Evolutionary conservation across 2,797 vertebrate species (phyloP), one percentile per base, ranked within the genome.

Genomic region (Darevskia mixta): DNA sequence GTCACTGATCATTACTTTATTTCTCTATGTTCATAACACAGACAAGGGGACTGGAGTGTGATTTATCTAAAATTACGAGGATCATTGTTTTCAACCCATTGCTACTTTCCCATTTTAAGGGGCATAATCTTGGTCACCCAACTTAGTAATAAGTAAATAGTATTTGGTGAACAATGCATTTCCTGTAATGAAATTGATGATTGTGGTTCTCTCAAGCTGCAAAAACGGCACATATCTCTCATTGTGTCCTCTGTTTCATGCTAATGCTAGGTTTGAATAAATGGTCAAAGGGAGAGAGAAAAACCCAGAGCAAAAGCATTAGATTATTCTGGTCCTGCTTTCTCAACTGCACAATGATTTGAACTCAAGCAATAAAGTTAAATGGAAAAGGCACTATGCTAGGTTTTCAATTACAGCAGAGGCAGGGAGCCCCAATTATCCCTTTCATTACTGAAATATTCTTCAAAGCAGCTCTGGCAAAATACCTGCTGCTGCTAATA

Each of bases 191-290:
- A 95, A 95, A 95, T 89, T 80, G 91, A 95, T 96, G 95, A 96
- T 96, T 96, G 93, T 91, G 92, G 88, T 89, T 95, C 94, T 95
- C 94, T 96, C 91, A 92, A 88, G 73, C 91, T 93, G 87, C 96
- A 96, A 95, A 96, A 96, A 94, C 89, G 92, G 89, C 92, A 82
- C 93, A 84, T 88, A 93, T 75, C 69, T 15, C 69, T 15, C 79
- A 73, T 90, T 88, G 87, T 69, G 61, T 95, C 95, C 95, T 94
- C 92, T 91, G 94, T 95, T 97, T 97, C 96, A 91, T 93, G 95
- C 95, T 95, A 97, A 96, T 95, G 91, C 93, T 91, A 88, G 86
- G 94, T 93, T 95, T 93, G 87, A 91, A 93, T 78, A 27, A 67
- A 81, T 55, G 43, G 69, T 85, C 78, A 76, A 95, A 84, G 58